Base-by-base conservation (phyloP, 2,888 invertebrate genomes). In the Papilio protenor region DNA sequence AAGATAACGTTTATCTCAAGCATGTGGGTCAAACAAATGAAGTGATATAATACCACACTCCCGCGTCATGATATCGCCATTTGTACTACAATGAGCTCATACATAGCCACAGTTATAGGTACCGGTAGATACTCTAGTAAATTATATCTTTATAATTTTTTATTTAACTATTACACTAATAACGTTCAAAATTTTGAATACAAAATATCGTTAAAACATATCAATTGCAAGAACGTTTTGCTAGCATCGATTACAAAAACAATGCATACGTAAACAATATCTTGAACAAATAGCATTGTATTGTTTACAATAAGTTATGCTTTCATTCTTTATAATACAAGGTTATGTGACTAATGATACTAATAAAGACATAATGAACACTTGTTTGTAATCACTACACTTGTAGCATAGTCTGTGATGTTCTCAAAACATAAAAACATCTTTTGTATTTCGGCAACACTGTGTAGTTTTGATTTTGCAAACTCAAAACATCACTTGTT, bases 11-110 rank as follows among this genome's bases (percentile, higher is more conserved):
- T 90, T 92, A 93, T 93, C 92, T 84, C 80, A 81, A 79, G 84
- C 88, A 93, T 92, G 86, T 93, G 84, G 93, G 93, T 92, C 92
- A 93, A 88, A 88, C 86, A 87, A 88, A 86, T 84, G 82, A 84
- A 85, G 86, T 83, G 86, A 89, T 87, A 86, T 85, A 80, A 82
- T 80, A 83, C 18, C 78, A 76, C 76, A 78, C 78, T 76, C 59
- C 69, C 73, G 73, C 21, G 59, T 47, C 78, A 76, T 76, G 76
- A 47, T 64, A 66, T 33, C 66, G 45, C 1, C 66, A 45, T 4
- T 12, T 21, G 45, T 45, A 45, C 40, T 69, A 27, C 27, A 27
- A 61, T 61, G 27, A 27, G 14, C 27, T 61, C 27, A 61, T 14
- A 27, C 23, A 61, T 61, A 27, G 14, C 27, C 23, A 57, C 11